These are phyloP conservation scores for Drosophila sp. DNA, from an alignment of 1,140 invertebrate species.

Conservation along the genomic window DNA sequence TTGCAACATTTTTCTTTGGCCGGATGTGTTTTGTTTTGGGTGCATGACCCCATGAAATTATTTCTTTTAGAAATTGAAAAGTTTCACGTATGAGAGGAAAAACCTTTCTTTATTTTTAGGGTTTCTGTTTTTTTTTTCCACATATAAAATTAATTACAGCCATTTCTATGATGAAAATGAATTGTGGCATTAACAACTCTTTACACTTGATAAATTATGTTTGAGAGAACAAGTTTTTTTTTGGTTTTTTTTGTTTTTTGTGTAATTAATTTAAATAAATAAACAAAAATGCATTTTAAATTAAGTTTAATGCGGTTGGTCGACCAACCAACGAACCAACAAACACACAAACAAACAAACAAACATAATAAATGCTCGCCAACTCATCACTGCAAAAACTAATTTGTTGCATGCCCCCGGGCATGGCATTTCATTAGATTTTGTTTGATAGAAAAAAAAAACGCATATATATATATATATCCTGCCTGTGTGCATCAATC, in stretches of 20 bases:
- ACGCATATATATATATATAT: too few relatives aligned
- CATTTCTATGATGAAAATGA: conserved; percentile 68
- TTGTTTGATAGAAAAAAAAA: not conserved
- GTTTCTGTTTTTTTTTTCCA: conserved; percentile 27
- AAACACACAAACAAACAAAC: conserved; percentile 6
- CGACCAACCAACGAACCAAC: conserved; percentile 20
- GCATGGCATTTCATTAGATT: conserved; percentile 12
- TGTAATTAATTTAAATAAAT: conserved; percentile 64
- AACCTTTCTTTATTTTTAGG: conserved; percentile 37
- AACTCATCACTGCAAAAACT: not conserved
- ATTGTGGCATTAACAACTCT: conserved; percentile 55
- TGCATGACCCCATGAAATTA: conserved; percentile 34
- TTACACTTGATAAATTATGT: conserved; percentile 50
- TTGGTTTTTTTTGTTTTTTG: not conserved
- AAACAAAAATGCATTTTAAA: conserved; percentile 30
- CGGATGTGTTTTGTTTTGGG: not conserved
- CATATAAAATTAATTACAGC: conserved; percentile 61
- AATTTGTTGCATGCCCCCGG: conserved; percentile 12
- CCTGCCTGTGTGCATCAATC: conserved; percentile 39
- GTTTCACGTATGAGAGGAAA: conserved; percentile 25
- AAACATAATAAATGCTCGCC: conserved; percentile 1
- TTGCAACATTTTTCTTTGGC: conserved; percentile 42
- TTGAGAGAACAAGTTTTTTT: conserved; percentile 4
- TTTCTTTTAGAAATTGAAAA: conserved; percentile 66
- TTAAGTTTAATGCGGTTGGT: conserved; percentile 33